Percentiles rank a stretch among this genome's conserved stretches.
phyloP scores from a whole-genome alignment of 2,888 invertebrate species.

The Brachylomia viminalis region DNA sequence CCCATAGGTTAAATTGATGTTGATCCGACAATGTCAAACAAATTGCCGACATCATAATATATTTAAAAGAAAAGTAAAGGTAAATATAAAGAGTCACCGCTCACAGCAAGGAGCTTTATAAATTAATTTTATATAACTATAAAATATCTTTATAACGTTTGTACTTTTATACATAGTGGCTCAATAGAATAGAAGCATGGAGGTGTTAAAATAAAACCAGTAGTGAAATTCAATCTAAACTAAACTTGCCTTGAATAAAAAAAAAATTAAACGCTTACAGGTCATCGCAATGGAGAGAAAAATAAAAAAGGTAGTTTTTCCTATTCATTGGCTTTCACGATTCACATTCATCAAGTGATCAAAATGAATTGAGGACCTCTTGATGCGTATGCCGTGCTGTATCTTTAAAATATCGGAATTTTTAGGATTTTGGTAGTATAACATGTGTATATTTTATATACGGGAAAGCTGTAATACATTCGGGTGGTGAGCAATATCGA shows the following conservation, averaged over 20 bases:
- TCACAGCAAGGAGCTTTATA: not conserved
- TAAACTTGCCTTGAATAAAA: conserved; percentile 40
- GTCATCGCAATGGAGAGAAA: conserved; percentile 45
- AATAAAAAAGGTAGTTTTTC: conserved; percentile 48
- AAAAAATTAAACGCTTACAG: conserved; percentile 30
- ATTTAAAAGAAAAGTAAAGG: not conserved
- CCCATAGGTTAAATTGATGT: conserved; percentile 4
- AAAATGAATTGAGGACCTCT: conserved; percentile 56
- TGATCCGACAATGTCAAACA: not conserved
- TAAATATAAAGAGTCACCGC: not conserved
- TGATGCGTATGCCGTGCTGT: conserved; percentile 47
- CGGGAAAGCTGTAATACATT: not conserved
- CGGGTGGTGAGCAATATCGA: not conserved
- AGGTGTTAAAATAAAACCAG: conserved; percentile 18
- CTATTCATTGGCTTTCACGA: conserved; percentile 58
- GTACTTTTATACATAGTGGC: not conserved
- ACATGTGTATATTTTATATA: not conserved
- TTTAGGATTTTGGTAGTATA: not conserved
- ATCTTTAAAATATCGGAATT: not conserved
- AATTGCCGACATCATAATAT: not conserved
- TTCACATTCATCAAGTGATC: conserved; percentile 60
- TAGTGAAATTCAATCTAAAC: conserved; percentile 22
- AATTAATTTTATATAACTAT: too few species aligned
- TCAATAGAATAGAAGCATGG: conserved; percentile 1
- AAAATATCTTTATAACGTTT: not conserved